A percentile compares a stretch with the other conserved stretches of the same genome.
phyloP scores from a whole-genome alignment of 2,888 invertebrate genomes.

The Dione vanillae region DNA sequence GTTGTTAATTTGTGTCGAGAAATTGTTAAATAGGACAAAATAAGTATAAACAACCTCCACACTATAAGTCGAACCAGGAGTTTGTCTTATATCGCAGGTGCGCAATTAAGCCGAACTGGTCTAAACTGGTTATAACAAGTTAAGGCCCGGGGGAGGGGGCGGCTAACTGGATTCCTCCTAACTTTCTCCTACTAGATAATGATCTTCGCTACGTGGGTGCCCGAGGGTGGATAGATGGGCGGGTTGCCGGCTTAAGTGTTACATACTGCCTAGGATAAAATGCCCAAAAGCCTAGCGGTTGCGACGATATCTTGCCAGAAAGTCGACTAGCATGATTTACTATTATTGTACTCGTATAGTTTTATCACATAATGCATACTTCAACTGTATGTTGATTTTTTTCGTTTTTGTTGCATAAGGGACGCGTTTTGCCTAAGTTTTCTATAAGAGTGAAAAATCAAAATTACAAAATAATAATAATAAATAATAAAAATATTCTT shows the following conservation, averaged over 20 bases:
- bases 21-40: not conserved
- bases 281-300: conserved; percentile 11
- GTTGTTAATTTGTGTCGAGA: not conserved
- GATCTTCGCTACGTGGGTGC: conserved; percentile 82
- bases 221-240: conserved; percentile 50
- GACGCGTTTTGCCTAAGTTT: too few relatives aligned
- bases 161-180: conserved; percentile 80
- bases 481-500: too few relatives aligned
- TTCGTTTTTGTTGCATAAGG: too few relatives aligned
- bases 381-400: too few relatives aligned
- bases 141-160: conserved; percentile 62
- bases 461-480: too few relatives aligned
- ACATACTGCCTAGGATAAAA: conserved; percentile 44
- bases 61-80: conserved; percentile 64
- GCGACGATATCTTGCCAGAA: conserved; percentile 9
- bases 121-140: conserved; percentile 82
- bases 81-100: conserved; percentile 78
- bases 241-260: conserved; percentile 53
- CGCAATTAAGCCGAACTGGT: conserved; percentile 75
- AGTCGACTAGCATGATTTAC: not conserved
- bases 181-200: conserved; percentile 81
- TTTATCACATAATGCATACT: not conserved
- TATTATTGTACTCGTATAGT: conserved; percentile 1
- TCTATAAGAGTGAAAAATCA: too few relatives aligned
- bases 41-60: conserved; percentile 5